phyloP scores from a whole-genome alignment of 2,113 vertebrate genomes.

The Phasianus colchicus region DNA sequence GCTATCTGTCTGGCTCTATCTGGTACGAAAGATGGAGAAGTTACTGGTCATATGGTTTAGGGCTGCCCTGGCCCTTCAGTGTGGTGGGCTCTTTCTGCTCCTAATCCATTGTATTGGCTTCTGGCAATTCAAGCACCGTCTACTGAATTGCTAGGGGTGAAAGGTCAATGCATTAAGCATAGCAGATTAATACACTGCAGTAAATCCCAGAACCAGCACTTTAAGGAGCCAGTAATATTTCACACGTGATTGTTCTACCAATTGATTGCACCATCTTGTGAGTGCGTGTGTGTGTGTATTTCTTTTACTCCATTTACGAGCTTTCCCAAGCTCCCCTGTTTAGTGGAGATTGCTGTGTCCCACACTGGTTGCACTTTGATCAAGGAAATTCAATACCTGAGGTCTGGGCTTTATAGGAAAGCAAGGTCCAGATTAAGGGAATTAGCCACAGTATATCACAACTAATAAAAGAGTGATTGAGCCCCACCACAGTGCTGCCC shows the following conservation, averaged over 20 bases:
- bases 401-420: conserved; percentile 81
- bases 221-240: conserved; percentile 75
- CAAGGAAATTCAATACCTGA: conserved; percentile 79
- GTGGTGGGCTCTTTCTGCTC: conserved; percentile 56
- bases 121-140: conserved; percentile 69
- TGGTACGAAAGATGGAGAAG: background rate
- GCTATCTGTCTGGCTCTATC: conserved; percentile 10
- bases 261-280: conserved; percentile 51
- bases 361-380: conserved; percentile 79
- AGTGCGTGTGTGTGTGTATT: conserved; percentile 36
- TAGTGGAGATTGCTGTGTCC: conserved; percentile 69
- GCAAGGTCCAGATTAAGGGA: conserved; percentile 82
- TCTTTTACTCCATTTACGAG: conserved; percentile 74
- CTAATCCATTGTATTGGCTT: conserved; percentile 79
- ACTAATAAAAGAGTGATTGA: conserved; percentile 76
- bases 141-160: conserved; percentile 69
- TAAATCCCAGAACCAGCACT: conserved; percentile 77
- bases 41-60: background rate
- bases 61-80: conserved; percentile 35
- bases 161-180: conserved; percentile 79
- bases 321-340: conserved; percentile 69
- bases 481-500: conserved; percentile 76
- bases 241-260: conserved; percentile 71
- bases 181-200: conserved; percentile 76
- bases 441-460: conserved; percentile 81